Base-by-base conservation (phyloP, 2,797 vertebrate genomes). In the Sebastiscus albofasciatus region DNA sequence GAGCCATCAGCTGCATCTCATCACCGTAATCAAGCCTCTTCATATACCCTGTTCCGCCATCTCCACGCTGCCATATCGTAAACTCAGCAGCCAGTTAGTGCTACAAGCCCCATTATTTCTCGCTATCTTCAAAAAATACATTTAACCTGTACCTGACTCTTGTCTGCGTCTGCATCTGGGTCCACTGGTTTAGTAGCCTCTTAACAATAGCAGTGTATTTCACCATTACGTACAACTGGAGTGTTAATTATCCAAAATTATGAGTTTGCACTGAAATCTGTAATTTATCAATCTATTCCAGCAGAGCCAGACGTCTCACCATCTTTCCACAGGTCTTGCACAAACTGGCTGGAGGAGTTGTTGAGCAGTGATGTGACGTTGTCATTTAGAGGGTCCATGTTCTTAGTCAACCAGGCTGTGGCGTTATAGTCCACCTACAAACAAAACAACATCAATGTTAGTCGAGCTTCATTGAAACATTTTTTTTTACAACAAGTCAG, bases 311-410 rank as follows among this genome's bases (percentile, higher is more conserved):
- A 55, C 20, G 7, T 80, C 96, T 93, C 91, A 99, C 98, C 96
- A 0, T 99, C 98, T 95, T 99, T 99, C 98, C 98, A 99, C 54
- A 99, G 96, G 29, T 99, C 98, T 20, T 97, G 97, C 77, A 98
- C 94, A 84, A 99, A 99, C 88, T 92, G 95, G 92, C 96, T 98
- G 6, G 97, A 97, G 61, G 98, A 99, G 81, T 95, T 97, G 26
- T 96, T 97, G 77, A 99, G 96, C 79, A 99, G 94, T 6, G 97
- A 26, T 1, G 97, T 98, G 82, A 99, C 97, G 0, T 99, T 99
- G 94, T 99, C 98, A 0, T 99, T 99, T 12, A 99, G 94, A 0
- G 98, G 98, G 87, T 99, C 98, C 98, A 99, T 99, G 92, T 99
- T 99, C 95, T 99, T 99, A 62, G 98, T 99, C 92, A 99, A 90